Conservation (phyloP, 2,797 vertebrate species). For the Podargus strigoides region DNA sequence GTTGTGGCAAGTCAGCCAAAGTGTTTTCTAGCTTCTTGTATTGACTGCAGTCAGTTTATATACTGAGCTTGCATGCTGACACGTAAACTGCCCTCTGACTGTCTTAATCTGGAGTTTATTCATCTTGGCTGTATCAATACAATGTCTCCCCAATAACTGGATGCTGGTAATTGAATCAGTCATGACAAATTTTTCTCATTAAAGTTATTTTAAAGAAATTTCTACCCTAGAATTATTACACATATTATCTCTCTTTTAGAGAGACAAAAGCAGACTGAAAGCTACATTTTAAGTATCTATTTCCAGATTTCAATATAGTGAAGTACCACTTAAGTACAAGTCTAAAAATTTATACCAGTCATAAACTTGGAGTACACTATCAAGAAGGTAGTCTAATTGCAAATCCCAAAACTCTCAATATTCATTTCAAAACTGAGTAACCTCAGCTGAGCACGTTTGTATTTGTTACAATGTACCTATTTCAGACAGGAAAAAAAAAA, state of each 20-base stretch:
- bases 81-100: not conserved
- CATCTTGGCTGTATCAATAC: not conserved
- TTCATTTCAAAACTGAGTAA: not conserved
- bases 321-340: not conserved
- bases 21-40: not conserved
- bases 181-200: not conserved
- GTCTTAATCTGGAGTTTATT: not conserved
- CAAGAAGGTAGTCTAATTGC: not conserved
- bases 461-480: not conserved
- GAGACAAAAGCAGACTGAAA: not conserved
- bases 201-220: not conserved
- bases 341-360: not conserved
- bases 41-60: not conserved
- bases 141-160: not conserved
- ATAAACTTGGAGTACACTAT: not conserved
- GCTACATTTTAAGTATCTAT: not conserved
- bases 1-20: not conserved
- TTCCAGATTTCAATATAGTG: not conserved
- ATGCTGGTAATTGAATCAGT: not conserved
- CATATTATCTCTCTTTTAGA: not conserved
- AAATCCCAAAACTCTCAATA: not conserved
- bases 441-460: not conserved
- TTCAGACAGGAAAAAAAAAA: not conserved
- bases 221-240: not conserved
- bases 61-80: not conserved